Evolutionary conservation across 2,797 vertebrate species (phyloP).

Genomic region (Tauraco hartlaubi): DNA sequence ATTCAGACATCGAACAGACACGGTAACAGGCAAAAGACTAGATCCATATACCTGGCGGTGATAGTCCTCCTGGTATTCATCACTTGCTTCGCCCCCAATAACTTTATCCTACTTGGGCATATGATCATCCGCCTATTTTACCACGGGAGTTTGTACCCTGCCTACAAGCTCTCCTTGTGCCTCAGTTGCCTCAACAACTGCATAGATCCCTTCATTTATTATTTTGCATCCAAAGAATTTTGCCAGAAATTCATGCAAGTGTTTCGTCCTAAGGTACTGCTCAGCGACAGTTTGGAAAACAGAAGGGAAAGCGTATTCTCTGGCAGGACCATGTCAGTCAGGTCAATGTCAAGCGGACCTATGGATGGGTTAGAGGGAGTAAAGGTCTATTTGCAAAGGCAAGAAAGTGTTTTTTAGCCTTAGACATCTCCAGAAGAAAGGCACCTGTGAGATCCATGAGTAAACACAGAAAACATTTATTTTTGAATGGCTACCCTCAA

Average conservation of each 20-base stretch:
- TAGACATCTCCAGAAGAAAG: background rate
- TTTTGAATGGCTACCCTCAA: background rate
- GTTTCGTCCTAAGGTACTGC: slow-evolving; percentile 26
- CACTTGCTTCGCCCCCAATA: slow-evolving; percentile 92
- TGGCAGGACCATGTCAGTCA: slow-evolving; percentile 59
- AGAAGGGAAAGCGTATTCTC: slow-evolving; percentile 82
- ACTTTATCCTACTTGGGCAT: slow-evolving; percentile 88
- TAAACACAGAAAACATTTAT: background rate
- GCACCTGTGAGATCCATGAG: background rate
- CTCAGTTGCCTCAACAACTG: slow-evolving; percentile 94
- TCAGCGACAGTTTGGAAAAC: slow-evolving; percentile 58
- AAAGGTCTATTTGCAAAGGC: slow-evolving; percentile 24
- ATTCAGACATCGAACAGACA: slow-evolving; percentile 68
- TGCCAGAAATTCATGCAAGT: slow-evolving; percentile 84
- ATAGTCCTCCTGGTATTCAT: slow-evolving; percentile 88
- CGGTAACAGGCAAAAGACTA: slow-evolving; percentile 76
- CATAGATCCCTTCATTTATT: slow-evolving; percentile 95
- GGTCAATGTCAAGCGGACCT: slow-evolving; percentile 57
- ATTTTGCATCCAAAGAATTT: slow-evolving; percentile 94
- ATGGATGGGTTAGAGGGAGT: slow-evolving; percentile 32
- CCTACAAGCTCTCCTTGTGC: slow-evolving; percentile 91
- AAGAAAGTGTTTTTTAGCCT: slow-evolving; percentile 78
- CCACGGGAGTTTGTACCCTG: slow-evolving; percentile 79
- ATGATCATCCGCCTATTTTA: slow-evolving; percentile 84
- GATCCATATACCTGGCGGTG: slow-evolving; percentile 82